A percentile compares a stretch with the other conserved stretches of the same genome.
Conservation (phyloP, 37 sponge, comb jelly and placozoan species). For the Cladorhizidae sp. region DNA sequence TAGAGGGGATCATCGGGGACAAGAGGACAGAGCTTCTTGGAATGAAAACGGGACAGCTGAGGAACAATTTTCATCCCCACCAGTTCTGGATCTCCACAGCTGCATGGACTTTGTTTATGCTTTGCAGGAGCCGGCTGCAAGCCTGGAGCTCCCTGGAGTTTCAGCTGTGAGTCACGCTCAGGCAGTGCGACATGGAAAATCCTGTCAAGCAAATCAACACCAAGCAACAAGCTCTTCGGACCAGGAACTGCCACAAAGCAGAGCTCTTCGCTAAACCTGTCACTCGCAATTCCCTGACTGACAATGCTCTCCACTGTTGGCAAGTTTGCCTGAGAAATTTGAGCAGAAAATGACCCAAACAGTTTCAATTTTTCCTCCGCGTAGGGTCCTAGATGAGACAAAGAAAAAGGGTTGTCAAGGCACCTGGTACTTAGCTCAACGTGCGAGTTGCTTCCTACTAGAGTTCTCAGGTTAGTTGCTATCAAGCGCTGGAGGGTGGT, state of each 20-base stretch:
- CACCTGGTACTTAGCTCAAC: neutral
- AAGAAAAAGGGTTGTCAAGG: neutral
- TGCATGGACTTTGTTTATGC: neutral
- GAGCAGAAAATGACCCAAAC: conserved; percentile 31
- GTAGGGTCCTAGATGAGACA: conserved; percentile 17
- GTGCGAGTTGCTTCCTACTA: neutral
- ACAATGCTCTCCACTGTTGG: no score
- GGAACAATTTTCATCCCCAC: conserved; percentile 67
- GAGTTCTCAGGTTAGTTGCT: neutral
- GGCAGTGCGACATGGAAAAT: neutral
- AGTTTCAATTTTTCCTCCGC: conserved; percentile 22
- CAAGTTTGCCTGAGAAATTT: neutral
- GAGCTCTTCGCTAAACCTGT: conserved; percentile 34
- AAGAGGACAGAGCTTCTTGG: conserved; percentile 52
- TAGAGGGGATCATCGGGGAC: neutral
- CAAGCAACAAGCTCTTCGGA: neutral
- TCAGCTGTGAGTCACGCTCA: no score
- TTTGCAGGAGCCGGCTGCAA: neutral
- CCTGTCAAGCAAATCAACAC: neutral
- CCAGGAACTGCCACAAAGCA: conserved; percentile 42
- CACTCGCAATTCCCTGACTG: no score
- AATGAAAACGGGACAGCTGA: conserved; percentile 60
- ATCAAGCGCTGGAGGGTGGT: conserved; percentile 4
- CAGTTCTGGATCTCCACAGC: conserved; percentile 48
- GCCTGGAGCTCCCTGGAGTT: no score